phyloP scores from a whole-genome alignment of 64 coral and sea anemone species.

The Exaiptasia diaphana region DNA sequence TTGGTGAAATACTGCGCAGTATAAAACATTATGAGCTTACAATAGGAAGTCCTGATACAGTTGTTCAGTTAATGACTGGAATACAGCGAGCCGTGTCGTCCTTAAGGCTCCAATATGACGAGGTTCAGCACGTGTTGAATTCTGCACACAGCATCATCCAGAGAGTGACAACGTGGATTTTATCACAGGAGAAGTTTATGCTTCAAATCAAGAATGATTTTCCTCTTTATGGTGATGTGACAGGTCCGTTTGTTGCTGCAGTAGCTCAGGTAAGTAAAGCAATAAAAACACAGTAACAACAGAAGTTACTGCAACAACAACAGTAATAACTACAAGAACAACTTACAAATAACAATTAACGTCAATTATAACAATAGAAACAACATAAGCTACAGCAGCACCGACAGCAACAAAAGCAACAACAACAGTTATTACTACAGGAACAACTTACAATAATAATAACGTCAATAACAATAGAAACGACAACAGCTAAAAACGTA shows the following conservation, averaged over 20 bases:
- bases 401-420: too few relatives aligned
- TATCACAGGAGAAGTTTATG: constrained; percentile 50
- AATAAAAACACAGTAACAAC: not conserved
- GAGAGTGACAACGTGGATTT: constrained; percentile 47
- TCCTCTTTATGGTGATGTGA: constrained; percentile 65
- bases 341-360: too few relatives aligned
- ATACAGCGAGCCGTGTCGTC: not conserved
- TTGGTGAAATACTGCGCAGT: constrained; percentile 51
- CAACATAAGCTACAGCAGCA: too few relatives aligned
- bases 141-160: not conserved
- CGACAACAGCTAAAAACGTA: too few relatives aligned
- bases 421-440: too few relatives aligned
- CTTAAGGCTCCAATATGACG: not conserved
- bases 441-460: too few relatives aligned
- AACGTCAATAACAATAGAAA: too few relatives aligned
- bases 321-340: too few relatives aligned
- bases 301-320: too few relatives aligned
- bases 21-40: constrained; percentile 58
- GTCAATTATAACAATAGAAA: too few relatives aligned
- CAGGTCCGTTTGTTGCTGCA: constrained; percentile 61
- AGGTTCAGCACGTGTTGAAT: not conserved
- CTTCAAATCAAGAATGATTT: constrained; percentile 40
- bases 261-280: constrained; percentile 59
- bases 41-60: constrained; percentile 29
- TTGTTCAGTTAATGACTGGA: constrained; percentile 14